These are phyloP conservation scores for Catostylus mosaicus DNA, from an alignment of 30 jellyfish, hydroid and myxozoan genomes.

Conservation along the genomic window DNA sequence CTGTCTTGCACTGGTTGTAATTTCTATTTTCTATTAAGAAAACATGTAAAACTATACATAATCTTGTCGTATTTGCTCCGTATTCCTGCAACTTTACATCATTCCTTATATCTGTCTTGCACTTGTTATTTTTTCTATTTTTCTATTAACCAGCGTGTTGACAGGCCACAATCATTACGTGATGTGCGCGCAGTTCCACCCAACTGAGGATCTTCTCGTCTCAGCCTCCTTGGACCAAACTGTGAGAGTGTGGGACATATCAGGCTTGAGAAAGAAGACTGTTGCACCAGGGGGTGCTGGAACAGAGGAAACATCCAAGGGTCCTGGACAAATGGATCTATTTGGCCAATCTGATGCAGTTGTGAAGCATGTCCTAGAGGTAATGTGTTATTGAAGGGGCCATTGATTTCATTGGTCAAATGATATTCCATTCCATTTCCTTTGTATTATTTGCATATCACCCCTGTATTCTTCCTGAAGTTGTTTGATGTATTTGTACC, in stretches of 20 bases:
- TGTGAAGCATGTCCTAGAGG: conserved; percentile 96
- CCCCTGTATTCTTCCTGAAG: too few relatives aligned
- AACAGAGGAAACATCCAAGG: conserved; percentile 56
- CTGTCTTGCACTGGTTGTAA: too few relatives aligned
- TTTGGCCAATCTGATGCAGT: conserved; percentile 98
- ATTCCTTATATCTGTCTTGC: background rate
- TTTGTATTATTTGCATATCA: too few relatives aligned
- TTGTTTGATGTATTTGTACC: too few relatives aligned
- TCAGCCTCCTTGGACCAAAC: conserved; percentile 99
- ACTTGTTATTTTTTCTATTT: background rate
- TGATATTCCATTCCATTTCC: too few relatives aligned
- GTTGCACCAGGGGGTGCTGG: conserved; percentile 90
- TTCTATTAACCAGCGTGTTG: conserved; percentile 65
- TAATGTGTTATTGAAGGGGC: too few relatives aligned
- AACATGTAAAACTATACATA: too few relatives aligned
- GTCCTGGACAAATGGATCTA: conserved; percentile 94
- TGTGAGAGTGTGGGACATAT: conserved; percentile 92
- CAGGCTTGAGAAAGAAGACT: conserved; percentile 93
- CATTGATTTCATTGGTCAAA: too few relatives aligned
- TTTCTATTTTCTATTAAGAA: too few relatives aligned
- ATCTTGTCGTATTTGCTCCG: too few relatives aligned
- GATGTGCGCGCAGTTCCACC: conserved; percentile 99
- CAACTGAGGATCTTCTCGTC: conserved; percentile 84
- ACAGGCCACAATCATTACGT: conserved; percentile 99
- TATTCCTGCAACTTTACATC: too few relatives aligned